These are phyloP conservation scores for Protonemura montana DNA, from an alignment of 2,888 invertebrate species.

Conservation along the genomic window DNA sequence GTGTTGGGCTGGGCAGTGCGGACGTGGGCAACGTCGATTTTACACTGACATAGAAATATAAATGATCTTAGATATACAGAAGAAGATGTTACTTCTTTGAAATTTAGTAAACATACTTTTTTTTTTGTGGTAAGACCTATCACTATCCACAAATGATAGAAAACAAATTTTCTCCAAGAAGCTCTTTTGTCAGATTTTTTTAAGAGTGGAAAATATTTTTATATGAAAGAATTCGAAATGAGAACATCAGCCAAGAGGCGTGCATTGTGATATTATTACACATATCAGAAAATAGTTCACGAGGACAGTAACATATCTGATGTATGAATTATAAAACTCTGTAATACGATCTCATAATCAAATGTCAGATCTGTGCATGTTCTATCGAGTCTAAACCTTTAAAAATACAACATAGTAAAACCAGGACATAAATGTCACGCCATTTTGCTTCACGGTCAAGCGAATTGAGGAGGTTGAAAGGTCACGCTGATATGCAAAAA, in stretches of 20 bases:
- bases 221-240: neutral
- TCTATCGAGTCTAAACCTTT: conserved; percentile 34
- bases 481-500: conserved; percentile 37
- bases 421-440: conserved; percentile 43
- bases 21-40: conserved; percentile 1
- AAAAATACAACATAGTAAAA: conserved; percentile 26
- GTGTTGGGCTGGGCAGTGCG: neutral
- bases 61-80: conserved; percentile 7
- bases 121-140: neutral
- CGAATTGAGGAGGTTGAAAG: conserved; percentile 38
- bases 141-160: neutral
- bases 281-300: too few species aligned
- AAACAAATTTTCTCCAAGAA: neutral
- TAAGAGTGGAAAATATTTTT: neutral
- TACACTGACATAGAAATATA: neutral
- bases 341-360: conserved; percentile 9
- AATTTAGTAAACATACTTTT: neutral
- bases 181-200: neutral
- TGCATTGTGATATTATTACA: too few species aligned
- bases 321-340: neutral
- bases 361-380: conserved; percentile 27
- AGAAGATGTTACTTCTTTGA: neutral
- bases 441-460: conserved; percentile 45
- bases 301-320: neutral
- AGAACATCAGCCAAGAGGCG: too few species aligned